Percentiles rank a stretch among this genome's conserved stretches.
phyloP scores from a whole-genome alignment of 1,140 invertebrate genomes.

The Neuroterus valhalla region DNA sequence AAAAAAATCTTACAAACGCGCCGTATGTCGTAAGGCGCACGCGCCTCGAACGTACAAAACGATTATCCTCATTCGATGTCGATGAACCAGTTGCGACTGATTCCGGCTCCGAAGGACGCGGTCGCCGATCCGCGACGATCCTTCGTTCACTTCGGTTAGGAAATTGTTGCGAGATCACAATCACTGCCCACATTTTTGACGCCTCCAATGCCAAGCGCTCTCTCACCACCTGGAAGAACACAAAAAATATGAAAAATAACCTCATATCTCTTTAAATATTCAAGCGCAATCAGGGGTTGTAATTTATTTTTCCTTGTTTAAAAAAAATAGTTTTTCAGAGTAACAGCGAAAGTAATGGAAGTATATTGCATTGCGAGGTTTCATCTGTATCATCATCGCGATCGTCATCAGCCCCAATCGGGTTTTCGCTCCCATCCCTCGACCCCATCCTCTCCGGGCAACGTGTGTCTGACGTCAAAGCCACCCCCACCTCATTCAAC shows the following conservation, averaged over 20 bases:
- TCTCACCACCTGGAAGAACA: not conserved
- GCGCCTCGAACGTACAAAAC: conserved; percentile 50
- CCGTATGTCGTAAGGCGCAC: conserved; percentile 43
- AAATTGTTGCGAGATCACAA: conserved; percentile 54
- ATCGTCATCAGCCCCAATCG: conserved; percentile 53
- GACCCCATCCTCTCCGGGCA: conserved; percentile 51
- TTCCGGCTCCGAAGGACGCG: conserved; percentile 70
- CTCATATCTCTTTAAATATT: not conserved
- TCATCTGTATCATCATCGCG: conserved; percentile 55
- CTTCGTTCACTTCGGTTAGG: conserved; percentile 54
- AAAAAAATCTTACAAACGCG: conserved; percentile 41
- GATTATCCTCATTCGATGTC: conserved; percentile 71
- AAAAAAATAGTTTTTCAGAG: not conserved
- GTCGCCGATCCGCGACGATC: conserved; percentile 65
- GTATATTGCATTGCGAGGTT: conserved; percentile 26
- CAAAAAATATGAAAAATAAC: not conserved
- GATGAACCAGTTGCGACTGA: conserved; percentile 66
- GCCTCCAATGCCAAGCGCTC: conserved; percentile 17
- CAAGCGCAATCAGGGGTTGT: not conserved
- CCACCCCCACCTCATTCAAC: conserved; percentile 52
- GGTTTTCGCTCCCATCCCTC: conserved; percentile 56
- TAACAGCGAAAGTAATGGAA: conserved; percentile 6
- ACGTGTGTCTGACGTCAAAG: conserved; percentile 63
- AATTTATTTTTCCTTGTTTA: not conserved
- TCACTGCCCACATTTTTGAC: conserved; percentile 43